A percentile compares a stretch with the other conserved stretches of the same genome.
phyloP scores from a whole-genome alignment of 2,797 vertebrate species.

The Fratercula arctica region DNA sequence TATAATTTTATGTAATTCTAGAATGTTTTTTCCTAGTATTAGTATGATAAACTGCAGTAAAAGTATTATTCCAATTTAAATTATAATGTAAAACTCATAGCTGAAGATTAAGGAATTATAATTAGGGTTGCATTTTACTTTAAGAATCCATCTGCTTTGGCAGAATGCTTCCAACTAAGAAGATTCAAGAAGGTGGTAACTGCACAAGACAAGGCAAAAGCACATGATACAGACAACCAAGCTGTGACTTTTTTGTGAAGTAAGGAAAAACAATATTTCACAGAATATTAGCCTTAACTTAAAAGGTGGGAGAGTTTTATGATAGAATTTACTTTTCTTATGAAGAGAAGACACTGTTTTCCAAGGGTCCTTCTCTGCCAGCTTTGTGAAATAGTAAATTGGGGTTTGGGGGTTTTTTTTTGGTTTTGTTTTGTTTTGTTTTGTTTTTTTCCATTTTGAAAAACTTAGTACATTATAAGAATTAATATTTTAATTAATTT shows the following conservation, averaged over 20 bases:
- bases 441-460: background rate
- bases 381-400: background rate
- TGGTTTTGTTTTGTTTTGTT: background rate
- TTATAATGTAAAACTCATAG: background rate
- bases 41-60: background rate
- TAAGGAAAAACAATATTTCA: background rate
- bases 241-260: background rate
- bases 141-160: background rate
- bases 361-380: background rate
- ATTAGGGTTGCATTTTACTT: background rate
- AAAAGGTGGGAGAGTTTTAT: background rate
- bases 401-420: background rate
- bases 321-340: background rate
- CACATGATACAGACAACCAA: background rate
- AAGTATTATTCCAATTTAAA: background rate
- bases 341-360: background rate
- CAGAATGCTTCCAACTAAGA: background rate
- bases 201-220: background rate
- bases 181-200: background rate
- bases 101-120: background rate
- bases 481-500: constrained; percentile 28
- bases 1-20: background rate
- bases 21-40: background rate
- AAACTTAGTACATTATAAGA: background rate
- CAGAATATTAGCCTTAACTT: background rate